Conservation (phyloP, 2,797 vertebrate species). For the Nyctibius grandis region DNA sequence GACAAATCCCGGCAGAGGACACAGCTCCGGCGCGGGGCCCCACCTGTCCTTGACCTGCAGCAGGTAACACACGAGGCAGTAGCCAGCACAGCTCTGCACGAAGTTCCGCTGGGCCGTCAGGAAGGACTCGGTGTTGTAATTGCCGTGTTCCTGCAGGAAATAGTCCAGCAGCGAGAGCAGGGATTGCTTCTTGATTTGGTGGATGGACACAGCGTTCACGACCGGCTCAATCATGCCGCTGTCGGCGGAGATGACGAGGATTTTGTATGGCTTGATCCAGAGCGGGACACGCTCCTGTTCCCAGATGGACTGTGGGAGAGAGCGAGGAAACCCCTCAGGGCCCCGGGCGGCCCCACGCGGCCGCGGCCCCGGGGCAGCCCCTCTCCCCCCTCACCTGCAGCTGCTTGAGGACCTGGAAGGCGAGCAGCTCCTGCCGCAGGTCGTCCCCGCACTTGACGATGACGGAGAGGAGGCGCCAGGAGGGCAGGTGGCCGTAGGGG, state of each 20-base stretch:
- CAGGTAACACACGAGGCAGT: constrained; percentile 94
- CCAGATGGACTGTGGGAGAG: constrained; percentile 83
- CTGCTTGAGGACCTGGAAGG: constrained; percentile 92
- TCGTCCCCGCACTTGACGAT: constrained; percentile 97
- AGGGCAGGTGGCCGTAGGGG: constrained; percentile 91
- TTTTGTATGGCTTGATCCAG: constrained; percentile 96
- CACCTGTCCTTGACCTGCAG: constrained; percentile 97
- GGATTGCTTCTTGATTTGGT: constrained; percentile 96
- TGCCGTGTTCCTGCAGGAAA: constrained; percentile 90
- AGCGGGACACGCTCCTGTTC: constrained; percentile 91
- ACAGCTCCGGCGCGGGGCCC: accelerated
- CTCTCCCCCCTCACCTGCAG: constrained; percentile 78
- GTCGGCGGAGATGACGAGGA: constrained; percentile 93
- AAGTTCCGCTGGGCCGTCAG: constrained; percentile 93
- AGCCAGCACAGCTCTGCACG: constrained; percentile 92
- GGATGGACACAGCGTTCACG: constrained; percentile 93
- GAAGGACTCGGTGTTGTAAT: constrained; percentile 87
- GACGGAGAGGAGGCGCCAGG: constrained; percentile 91
- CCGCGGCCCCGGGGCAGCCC: neutral
- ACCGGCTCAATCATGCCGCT: constrained; percentile 98
- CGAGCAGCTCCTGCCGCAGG: constrained; percentile 92
- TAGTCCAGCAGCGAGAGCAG: constrained; percentile 90
- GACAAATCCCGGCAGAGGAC: neutral
- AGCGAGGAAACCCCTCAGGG: neutral
- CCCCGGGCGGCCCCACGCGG: accelerated